Evolutionary conservation across 2,113 vertebrate genomes (phyloP).

Genomic region (Procapra przewalskii): DNA sequence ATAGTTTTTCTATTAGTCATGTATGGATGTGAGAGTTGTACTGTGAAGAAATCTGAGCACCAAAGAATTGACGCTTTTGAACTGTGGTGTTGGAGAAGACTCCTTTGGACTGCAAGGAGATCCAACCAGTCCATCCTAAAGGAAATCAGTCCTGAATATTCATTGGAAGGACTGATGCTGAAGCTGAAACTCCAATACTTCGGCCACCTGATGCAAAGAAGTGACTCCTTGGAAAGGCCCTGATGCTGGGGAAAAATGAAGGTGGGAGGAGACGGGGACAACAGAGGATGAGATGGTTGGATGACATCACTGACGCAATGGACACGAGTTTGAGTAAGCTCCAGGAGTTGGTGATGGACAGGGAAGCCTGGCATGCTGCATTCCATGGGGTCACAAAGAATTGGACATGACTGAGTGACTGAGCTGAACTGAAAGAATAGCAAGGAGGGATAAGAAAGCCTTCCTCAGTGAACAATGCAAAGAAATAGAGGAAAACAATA

Average conservation of each 20-base stretch:
- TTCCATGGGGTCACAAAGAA: background rate
- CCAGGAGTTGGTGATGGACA: background rate
- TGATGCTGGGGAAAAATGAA: background rate
- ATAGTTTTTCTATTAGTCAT: background rate
- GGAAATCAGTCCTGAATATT: background rate
- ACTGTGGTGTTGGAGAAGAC: background rate
- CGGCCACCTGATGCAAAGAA: background rate
- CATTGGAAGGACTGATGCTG: background rate
- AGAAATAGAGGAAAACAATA: background rate
- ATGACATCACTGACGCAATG: accelerated
- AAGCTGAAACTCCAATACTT: background rate
- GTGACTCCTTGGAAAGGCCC: background rate
- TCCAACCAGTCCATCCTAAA: background rate
- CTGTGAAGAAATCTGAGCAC: background rate
- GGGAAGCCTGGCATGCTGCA: background rate
- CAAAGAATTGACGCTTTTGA: background rate
- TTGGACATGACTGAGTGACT: background rate
- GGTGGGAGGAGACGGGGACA: background rate
- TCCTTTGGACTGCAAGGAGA: background rate
- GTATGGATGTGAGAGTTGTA: background rate
- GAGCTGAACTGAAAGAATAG: background rate
- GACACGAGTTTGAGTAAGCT: background rate
- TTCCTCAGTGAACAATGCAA: background rate
- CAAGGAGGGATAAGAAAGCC: background rate
- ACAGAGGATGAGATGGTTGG: background rate